Base-by-base conservation (phyloP, 2,888 invertebrate species). In the Glaucopsyche alexis region DNA sequence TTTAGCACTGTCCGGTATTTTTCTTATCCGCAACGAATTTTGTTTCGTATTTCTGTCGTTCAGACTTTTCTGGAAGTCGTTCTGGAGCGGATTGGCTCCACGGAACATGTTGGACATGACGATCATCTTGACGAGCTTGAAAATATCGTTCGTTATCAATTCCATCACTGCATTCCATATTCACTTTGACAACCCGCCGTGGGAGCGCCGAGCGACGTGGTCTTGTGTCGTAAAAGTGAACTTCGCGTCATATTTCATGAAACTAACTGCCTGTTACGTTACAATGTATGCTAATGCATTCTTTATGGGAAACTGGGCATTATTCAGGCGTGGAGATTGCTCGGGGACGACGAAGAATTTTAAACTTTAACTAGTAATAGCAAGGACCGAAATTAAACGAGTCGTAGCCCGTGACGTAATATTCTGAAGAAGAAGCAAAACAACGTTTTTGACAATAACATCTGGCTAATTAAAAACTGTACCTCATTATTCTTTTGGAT, bases 141-240 rank as follows among this genome's bases (percentile, higher is more conserved):
- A 84, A 77, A 91, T 87, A 76, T 85, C 84, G 82, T 88, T 87
- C 80, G 85, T 89, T 82, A 92, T 85, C 89, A 86, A 90, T 90
- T 93, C 92, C 92, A 92, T 92, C 90, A 91, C 92, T 91, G 90
- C 89, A 91, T 90, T 90, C 90, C 90, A 86, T 85, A 84, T 85
- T 87, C 85, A 87, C 87, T 84, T 86, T 76, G 77, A 78, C 77
- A 78, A 82, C 86, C 87, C 79, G 77, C 81, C 77, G 47, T 8
- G 42, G 42, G 29, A 29, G 29, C 29, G 29, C 29, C 19, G 78
- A 78, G 74, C 75, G 81, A 83, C 83, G 81, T 82, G 85, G 84
- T 87, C 85, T 86, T 85, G 85, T 83, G 55, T 14, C 47, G 52
- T 69, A 47, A 45, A 72, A 11, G 29, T 38, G 49, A 66, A 42